Conservation (phyloP, 2,888 invertebrate species). For the Terebella lapidaria region DNA sequence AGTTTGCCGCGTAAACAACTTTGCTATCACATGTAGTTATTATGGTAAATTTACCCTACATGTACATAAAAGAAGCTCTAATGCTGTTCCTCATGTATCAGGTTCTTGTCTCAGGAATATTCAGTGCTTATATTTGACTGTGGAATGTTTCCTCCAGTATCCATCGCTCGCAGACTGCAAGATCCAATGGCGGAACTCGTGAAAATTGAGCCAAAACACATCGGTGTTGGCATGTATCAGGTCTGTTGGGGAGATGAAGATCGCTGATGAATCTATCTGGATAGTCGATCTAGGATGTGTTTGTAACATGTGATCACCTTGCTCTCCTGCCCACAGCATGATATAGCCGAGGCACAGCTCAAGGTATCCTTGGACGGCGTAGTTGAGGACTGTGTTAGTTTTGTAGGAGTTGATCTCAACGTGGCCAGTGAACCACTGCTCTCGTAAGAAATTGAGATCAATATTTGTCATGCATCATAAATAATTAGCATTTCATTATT, state of each 20-base stretch:
- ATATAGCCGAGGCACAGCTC: conserved; percentile 74
- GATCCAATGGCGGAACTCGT: conserved; percentile 88
- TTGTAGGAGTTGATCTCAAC: conserved; percentile 88
- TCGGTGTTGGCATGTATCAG: conserved; percentile 89
- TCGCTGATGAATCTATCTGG: not conserved
- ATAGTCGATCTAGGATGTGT: no score
- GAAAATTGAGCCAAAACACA: conserved; percentile 86
- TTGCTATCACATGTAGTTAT: no score
- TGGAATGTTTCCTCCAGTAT: no score
- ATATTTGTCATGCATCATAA: not conserved
- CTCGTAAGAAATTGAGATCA: conserved; percentile 65
- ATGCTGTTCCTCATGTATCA: no score
- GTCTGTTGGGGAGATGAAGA: no score
- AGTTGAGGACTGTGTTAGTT: conserved; percentile 85
- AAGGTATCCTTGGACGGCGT: conserved; percentile 69
- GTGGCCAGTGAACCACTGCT: conserved; percentile 77
- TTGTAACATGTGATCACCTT: not conserved
- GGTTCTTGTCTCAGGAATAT: no score
- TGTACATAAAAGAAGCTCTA: no score
- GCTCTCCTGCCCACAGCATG: conserved; percentile 64
- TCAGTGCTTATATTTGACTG: no score
- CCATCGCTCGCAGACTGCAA: conserved; percentile 78
- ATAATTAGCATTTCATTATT: not conserved
- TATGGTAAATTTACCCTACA: no score
- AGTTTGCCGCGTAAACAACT: no score